Conservation (phyloP, 2,113 vertebrate species). For the Myrmecobius fasciatus region DNA sequence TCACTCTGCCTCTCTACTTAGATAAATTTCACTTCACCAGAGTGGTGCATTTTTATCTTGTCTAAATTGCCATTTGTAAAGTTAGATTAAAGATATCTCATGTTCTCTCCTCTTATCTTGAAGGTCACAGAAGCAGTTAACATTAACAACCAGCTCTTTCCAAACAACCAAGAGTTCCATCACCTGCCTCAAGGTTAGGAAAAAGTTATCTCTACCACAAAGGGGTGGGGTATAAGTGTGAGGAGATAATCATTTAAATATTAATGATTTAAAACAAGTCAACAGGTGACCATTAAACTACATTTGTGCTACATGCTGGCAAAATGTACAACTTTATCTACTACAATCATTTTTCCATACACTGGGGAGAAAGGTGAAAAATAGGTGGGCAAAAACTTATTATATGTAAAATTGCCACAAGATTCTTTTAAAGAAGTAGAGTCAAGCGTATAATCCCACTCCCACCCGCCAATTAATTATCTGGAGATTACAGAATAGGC, state of each 20-base stretch:
- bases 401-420: not conserved
- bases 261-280: not conserved
- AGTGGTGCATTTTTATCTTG: not conserved
- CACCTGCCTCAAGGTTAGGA: rapidly evolving
- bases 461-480: not conserved
- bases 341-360: not conserved
- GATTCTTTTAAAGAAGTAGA: not conserved
- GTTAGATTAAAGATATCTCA: not conserved
- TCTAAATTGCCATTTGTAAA: not conserved
- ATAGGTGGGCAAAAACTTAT: not conserved
- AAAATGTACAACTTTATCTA: not conserved
- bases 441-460: no score
- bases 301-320: not conserved
- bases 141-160: not conserved
- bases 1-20: not conserved
- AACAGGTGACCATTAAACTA: not conserved
- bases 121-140: not conserved
- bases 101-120: not conserved
- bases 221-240: not conserved
- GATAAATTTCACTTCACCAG: not conserved
- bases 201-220: not conserved
- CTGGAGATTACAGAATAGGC: not conserved
- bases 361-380: not conserved
- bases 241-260: not conserved
- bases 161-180: not conserved